Evolutionary conservation across 2,113 vertebrate species (phyloP), one percentile per base, ranked within the genome.

Genomic region (Stictonetta naevosa): DNA sequence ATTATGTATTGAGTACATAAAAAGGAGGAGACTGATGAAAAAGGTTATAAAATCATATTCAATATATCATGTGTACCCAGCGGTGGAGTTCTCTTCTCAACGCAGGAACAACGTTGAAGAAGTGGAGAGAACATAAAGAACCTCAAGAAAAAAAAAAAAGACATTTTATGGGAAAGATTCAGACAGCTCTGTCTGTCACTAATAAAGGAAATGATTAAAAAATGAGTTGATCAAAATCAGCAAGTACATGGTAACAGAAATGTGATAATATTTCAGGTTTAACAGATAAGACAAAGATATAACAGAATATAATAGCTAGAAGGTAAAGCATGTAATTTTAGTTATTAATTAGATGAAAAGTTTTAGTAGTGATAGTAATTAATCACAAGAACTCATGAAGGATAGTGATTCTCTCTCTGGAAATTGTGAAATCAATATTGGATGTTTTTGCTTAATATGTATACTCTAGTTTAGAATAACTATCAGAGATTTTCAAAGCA

Each of bases 361-460:
- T 40, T 72, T 92, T 88, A 84, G 33, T 34, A 82, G 38, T 40
- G 42, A 17, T 25, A 74, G 76, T 78, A 83, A 88, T 74, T 81
- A 95, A 73, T 34, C 34, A 68, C 5, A n/a, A 53, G 36, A 86
- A 68, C 52, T 44, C 33, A 46, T 8, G 46, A 86, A 94, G 80
- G 33, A 68, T 26, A 52, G 53, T 20, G 29, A 88, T 90, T 86
- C 23, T 78, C 31, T 56, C 52, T 86, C 55, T 74, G 71, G 76
- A 81, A 95, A 71, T 2, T 28, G 38, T 48, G 33, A 75, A 95
- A 88, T 88, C 83, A 92, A 75, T 83, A 81, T 17, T 91, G 87
- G 25, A 80, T 42, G 14, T 0, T 78, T 95, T 94, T 86, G 17
- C 42, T 81, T 83, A 86, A 52, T 21, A 52, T 25, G 10, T 56